Percentiles rank a stretch among this genome's conserved stretches.
phyloP scores from a whole-genome alignment of 2,113 vertebrate species.

The Motacilla alba region DNA sequence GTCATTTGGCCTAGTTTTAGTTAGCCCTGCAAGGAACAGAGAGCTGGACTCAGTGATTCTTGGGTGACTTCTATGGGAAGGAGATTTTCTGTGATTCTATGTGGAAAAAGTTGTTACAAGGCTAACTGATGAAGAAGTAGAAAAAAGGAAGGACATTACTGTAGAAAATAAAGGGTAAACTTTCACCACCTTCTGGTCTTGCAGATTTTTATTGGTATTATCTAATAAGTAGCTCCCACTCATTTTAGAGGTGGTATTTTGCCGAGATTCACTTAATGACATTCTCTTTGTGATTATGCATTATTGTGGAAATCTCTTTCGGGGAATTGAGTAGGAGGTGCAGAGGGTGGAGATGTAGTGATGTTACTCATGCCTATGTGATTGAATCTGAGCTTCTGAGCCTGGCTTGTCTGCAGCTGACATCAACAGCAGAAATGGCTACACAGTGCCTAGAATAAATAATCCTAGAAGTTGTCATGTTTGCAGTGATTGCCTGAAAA shows the following conservation, averaged over 20 bases:
- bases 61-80: neutral
- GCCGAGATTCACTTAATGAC: conserved; percentile 30
- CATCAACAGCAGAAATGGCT: neutral
- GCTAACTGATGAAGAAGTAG: neutral
- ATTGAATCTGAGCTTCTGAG: conserved; percentile 22
- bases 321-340: conserved; percentile 5
- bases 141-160: neutral
- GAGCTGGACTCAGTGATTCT: neutral
- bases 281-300: conserved; percentile 38
- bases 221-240: neutral
- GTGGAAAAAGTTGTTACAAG: neutral
- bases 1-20: neutral
- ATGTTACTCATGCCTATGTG: neutral
- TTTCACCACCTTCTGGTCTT: neutral
- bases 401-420: neutral
- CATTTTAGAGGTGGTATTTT: neutral
- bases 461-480: neutral
- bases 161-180: neutral
- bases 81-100: neutral
- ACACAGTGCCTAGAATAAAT: neutral
- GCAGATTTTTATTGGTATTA: neutral
- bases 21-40: neutral
- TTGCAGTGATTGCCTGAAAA: conserved; percentile 18
- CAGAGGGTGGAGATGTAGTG: neutral
- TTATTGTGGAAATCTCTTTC: neutral